Evolutionary conservation across 1,140 invertebrate genomes (phyloP).

Genomic region (Diplogasteroides magnus): DNA sequence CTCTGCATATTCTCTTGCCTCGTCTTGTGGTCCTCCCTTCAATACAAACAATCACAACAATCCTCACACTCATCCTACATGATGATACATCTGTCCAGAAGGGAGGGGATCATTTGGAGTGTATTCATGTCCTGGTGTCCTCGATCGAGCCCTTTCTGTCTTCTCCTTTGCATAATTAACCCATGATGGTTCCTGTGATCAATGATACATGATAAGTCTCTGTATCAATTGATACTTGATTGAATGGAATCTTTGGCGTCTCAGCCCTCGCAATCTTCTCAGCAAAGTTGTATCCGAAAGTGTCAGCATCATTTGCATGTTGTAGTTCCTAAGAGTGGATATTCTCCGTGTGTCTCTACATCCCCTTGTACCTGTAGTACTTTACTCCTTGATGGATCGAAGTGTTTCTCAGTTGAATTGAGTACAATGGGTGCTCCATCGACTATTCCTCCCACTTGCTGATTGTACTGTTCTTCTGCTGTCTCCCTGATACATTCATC

Average conservation of each 20-base stretch:
- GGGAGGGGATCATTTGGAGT: constrained; percentile 3
- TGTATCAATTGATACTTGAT: constrained; percentile 16
- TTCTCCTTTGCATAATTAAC: constrained; percentile 34
- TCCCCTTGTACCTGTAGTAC: not conserved
- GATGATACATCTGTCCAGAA: no score
- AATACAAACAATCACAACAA: no score
- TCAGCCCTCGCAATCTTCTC: constrained; percentile 41
- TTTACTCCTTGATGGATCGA: constrained; percentile 25
- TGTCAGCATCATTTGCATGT: constrained; percentile 27
- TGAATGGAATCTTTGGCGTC: constrained; percentile 32
- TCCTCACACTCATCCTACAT: no score
- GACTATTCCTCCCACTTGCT: constrained; percentile 15
- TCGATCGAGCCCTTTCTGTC: constrained; percentile 37
- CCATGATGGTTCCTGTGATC: constrained; percentile 43
- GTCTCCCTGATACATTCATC: constrained; percentile 26
- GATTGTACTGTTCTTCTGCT: constrained; percentile 19
- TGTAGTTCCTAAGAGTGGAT: constrained; percentile 7
- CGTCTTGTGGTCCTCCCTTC: not conserved
- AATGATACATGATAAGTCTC: not conserved
- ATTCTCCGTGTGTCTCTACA: not conserved
- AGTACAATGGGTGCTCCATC: constrained; percentile 10
- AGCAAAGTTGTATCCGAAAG: constrained; percentile 37
- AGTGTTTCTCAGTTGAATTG: constrained; percentile 20
- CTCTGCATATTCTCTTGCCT: constrained; percentile 18
- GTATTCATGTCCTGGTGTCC: constrained; percentile 31